Base-by-base conservation (phyloP, 2,888 invertebrate genomes). In the Diplolepis rosae region DNA sequence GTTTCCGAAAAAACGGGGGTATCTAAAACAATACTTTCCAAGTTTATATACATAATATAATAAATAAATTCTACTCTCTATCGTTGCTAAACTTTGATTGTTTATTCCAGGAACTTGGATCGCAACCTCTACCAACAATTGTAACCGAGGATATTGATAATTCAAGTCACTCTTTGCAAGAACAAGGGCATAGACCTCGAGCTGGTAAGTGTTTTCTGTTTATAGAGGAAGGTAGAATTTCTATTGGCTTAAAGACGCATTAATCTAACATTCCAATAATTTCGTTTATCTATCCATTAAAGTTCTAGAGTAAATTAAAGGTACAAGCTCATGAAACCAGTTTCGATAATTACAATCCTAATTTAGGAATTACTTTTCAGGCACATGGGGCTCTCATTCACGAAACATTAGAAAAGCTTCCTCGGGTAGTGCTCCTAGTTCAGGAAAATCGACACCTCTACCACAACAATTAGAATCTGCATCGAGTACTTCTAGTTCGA, bases 111-210 rank as follows among this genome's bases (percentile, higher is more conserved):
- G 92, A 92, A 86, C 90, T 92, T 77, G 92, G 92, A 56, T 92
- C 92, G n/a, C 92, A 92, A 83, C 92, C 92, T 13, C 86, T 92
- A 74, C 92, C 92, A 11, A 90, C 91, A 69, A 90, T 90, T 74
- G 88, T 90, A 39, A 90, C 90, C 11, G 92, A 92, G 80, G 92
- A 92, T 87, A 80, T 83, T 9, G 87, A 88, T 67, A 86, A 85
- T 39, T 87, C 88, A 71, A 85, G 83, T 72, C 89, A 88, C 69
- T 85, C 85, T 35, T 82, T 89, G 66, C 89, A 91, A 70, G 83
- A 86, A 70, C 85, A 84, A 69, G 82, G 84, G 66, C 83, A 85
- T 67, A 90, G 93, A 66, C 92, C 91, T 50, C 91, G 93, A 70
- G 93, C 93, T 74, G 94, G 94, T 82, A 91, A 92, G 66, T 92